These are phyloP conservation scores for Zaprionus lineosus DNA, from an alignment of 2,888 invertebrate genomes.

Conservation along the genomic window DNA sequence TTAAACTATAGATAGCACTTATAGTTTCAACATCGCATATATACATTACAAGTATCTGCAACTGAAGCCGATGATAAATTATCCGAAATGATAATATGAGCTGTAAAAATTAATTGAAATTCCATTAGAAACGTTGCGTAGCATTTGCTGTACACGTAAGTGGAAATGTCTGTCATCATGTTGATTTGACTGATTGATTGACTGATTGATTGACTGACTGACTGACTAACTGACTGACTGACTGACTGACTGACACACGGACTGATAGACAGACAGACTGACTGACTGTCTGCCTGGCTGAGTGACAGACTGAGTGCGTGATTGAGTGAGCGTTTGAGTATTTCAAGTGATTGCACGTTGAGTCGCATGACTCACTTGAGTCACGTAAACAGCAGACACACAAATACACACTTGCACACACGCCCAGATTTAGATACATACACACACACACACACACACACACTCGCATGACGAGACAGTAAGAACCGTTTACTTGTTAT, in stretches of 20 bases:
- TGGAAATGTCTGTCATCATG: constrained; percentile 69
- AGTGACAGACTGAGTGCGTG: constrained; percentile 36
- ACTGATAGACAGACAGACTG: constrained; percentile 44
- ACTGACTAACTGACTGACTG: constrained; percentile 36
- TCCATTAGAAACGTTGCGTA: constrained; percentile 12
- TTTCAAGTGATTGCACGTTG: constrained; percentile 47
- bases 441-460: constrained; percentile 18
- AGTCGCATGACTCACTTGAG: constrained; percentile 56
- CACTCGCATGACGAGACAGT: constrained; percentile 28
- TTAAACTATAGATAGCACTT: too few relatives aligned
- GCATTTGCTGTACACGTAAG: constrained; percentile 40
- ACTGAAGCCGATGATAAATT: neutral
- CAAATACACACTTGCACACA: neutral
- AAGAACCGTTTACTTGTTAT: constrained; percentile 63
- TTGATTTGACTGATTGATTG: constrained; percentile 53
- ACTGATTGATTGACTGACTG: constrained; percentile 9
- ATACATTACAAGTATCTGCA: neutral
- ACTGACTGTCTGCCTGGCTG: constrained; percentile 10
- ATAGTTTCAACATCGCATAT: neutral
- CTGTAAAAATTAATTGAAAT: constrained; percentile 3
- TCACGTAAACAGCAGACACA: constrained; percentile 32
- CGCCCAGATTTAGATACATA: too few relatives aligned
- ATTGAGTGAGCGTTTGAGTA: constrained; percentile 28
- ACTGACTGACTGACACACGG: constrained; percentile 20
- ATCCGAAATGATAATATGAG: constrained; percentile 1